A percentile compares a stretch with the other conserved stretches of the same genome.
Evolutionary conservation across 1,140 invertebrate genomes (phyloP).

Genomic region (Dendrolimus kikuchii): DNA sequence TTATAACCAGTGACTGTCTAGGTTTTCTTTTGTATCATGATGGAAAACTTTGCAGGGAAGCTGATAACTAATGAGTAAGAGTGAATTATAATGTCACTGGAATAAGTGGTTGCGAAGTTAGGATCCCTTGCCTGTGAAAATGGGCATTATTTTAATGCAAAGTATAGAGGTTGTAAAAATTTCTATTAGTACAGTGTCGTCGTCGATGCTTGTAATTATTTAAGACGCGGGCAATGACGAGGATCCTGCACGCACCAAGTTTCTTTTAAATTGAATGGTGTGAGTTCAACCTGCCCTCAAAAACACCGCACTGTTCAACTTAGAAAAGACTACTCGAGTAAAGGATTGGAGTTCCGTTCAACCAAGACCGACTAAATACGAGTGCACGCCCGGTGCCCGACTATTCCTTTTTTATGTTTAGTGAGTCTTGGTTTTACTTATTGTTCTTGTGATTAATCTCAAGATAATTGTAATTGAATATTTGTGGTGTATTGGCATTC

Average conservation of each 20-base stretch:
- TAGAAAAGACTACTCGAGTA: constrained; percentile 68
- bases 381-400: constrained; percentile 36
- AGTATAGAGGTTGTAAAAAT: constrained; percentile 87
- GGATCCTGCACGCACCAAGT: constrained; percentile 55
- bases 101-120: constrained; percentile 58
- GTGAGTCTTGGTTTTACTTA: constrained; percentile 72
- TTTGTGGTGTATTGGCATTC: neutral
- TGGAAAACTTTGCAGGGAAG: constrained; percentile 69
- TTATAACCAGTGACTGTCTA: constrained; percentile 45
- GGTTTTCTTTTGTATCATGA: constrained; percentile 64
- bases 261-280: constrained; percentile 72
- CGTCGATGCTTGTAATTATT: constrained; percentile 27
- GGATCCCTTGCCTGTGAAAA: constrained; percentile 77
- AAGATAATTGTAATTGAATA: constrained; percentile 24
- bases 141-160: constrained; percentile 91
- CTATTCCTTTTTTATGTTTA: constrained; percentile 61
- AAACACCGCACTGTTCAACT: constrained; percentile 66
- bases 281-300: constrained; percentile 53
- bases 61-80: constrained; percentile 64
- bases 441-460: constrained; percentile 39
- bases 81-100: constrained; percentile 57
- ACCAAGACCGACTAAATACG: constrained; percentile 72
- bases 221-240: constrained; percentile 27
- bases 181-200: constrained; percentile 58
- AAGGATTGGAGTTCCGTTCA: constrained; percentile 69